Percentiles rank a stretch among this genome's conserved stretches.
phyloP scores from a whole-genome alignment of 2,888 invertebrate species.

The Noctua janthe region DNA sequence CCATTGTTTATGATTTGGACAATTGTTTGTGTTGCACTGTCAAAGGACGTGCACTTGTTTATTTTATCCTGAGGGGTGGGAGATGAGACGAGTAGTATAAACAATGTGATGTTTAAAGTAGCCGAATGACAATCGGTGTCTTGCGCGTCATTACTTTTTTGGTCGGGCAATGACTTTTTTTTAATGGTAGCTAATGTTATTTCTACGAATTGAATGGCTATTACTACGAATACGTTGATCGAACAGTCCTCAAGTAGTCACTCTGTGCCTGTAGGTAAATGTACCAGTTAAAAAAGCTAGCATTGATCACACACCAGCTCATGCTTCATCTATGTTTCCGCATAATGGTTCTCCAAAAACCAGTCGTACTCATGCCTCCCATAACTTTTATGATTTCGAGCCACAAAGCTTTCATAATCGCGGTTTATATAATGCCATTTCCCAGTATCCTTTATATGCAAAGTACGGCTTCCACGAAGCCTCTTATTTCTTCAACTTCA shows the following conservation, averaged over 20 bases:
- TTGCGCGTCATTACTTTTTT: slow-evolving; percentile 52
- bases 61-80: slow-evolving; percentile 78
- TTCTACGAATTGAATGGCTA: slow-evolving; percentile 2
- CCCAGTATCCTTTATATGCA: slow-evolving; percentile 9
- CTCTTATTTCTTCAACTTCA: slow-evolving; percentile 11
- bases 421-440: not conserved
- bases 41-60: slow-evolving; percentile 90
- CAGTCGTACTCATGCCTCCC: not conserved
- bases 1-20: slow-evolving; percentile 90
- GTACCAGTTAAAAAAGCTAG: not conserved
- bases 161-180: slow-evolving; percentile 15
- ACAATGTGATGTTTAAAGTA: slow-evolving; percentile 74
- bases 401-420: not conserved
- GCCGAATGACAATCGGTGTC: slow-evolving; percentile 58
- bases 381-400: not conserved
- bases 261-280: not conserved
- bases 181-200: slow-evolving; percentile 16
- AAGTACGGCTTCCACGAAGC: not conserved
- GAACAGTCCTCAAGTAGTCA: not conserved
- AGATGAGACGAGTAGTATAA: slow-evolving; percentile 76
- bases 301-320: not conserved
- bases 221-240: not conserved
- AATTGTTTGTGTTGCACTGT: slow-evolving; percentile 89
- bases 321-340: not conserved
- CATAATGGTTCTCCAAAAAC: not conserved